These are phyloP conservation scores for Orthosia cruda DNA, from an alignment of 2,888 invertebrate genomes.

Conservation along the genomic window DNA sequence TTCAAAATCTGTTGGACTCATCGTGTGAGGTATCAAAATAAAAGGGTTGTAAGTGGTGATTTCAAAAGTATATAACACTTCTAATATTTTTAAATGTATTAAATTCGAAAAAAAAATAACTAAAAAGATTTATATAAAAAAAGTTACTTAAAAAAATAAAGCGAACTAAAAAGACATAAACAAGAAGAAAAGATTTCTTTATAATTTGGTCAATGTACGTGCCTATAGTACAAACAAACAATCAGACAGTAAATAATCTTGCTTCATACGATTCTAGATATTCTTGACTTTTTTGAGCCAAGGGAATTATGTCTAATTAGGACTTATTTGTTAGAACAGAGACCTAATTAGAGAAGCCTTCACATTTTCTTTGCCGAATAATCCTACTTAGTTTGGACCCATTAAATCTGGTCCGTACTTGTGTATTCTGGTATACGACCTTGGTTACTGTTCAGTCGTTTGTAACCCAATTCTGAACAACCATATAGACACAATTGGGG, in stretches of 20 bases:
- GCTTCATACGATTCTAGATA: not conserved
- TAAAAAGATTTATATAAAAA: no score
- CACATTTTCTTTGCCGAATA: slow-evolving; percentile 16
- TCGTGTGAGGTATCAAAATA: no score
- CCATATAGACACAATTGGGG: not conserved
- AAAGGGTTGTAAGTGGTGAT: no score
- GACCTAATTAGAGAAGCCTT: slow-evolving; percentile 28
- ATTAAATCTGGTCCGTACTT: slow-evolving; percentile 11
- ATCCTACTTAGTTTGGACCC: not conserved
- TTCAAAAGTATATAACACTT: no score
- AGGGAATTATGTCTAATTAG: slow-evolving; percentile 17
- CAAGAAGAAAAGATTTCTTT: no score
- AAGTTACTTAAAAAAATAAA: no score
- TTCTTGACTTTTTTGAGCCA: not conserved
- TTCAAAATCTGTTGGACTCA: no score
- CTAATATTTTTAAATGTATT: no score
- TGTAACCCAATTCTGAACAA: slow-evolving; percentile 15
- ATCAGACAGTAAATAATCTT: slow-evolving; percentile 37
- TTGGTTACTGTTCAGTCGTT: not conserved
- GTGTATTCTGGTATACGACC: slow-evolving; percentile 9
- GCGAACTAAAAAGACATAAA: no score
- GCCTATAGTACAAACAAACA: not conserved
- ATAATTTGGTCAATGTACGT: not conserved
- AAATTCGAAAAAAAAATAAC: no score
- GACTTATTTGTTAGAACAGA: not conserved